Conservation (phyloP, 2,797 vertebrate species). For the Hapalemur alaotrensis region DNA sequence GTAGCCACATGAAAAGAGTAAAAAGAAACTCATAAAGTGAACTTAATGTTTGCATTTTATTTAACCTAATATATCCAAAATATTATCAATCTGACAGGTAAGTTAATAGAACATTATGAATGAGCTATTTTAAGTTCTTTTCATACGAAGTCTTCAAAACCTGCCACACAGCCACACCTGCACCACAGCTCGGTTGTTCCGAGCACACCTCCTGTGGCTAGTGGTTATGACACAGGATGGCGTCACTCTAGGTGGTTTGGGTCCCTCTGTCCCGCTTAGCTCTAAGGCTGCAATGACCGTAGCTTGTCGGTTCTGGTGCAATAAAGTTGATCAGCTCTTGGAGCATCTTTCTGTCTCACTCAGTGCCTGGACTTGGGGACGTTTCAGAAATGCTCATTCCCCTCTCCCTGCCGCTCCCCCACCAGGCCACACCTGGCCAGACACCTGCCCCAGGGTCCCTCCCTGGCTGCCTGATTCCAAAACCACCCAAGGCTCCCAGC, state of each 20-base stretch:
- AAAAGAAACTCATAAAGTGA: not conserved
- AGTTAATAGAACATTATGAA: not conserved
- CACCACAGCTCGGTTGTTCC: too few relatives aligned
- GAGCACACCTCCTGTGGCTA: accelerated
- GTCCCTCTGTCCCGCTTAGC: not conserved
- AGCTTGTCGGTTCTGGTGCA: not conserved
- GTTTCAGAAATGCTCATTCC: not conserved
- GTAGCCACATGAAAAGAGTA: not conserved
- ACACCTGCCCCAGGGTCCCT: not conserved
- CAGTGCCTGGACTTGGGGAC: not conserved
- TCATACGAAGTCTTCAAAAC: not conserved
- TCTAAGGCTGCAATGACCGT: not conserved
- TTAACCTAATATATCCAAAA: not conserved
- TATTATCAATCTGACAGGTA: not conserved
- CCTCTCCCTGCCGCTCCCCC: not conserved
- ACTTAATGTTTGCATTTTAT: not conserved
- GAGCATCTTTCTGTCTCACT: not conserved
- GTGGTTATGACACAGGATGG: accelerated
- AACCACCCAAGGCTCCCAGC: not conserved
- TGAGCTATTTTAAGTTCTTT: not conserved
- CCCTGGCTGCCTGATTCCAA: not conserved
- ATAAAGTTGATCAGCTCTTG: not conserved
- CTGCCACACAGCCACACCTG: not conserved
- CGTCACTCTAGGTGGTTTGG: too few relatives aligned
- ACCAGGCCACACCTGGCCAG: not conserved